phyloP scores from a whole-genome alignment of 2,888 invertebrate species.

The Seladonia tumulorum region DNA sequence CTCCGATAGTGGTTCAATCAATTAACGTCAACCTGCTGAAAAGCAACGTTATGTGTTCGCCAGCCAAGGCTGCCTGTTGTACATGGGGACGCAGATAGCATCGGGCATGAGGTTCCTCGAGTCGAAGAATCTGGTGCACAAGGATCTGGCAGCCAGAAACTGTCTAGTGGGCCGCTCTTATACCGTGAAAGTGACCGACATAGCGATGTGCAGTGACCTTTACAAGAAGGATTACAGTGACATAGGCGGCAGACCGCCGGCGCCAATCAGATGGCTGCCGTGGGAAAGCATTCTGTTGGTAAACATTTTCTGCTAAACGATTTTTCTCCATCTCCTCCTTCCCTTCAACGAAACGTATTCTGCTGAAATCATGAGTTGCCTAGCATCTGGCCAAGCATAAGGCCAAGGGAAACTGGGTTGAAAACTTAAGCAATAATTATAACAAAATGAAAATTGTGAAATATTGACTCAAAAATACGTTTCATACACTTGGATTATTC shows the following conservation, averaged over 20 bases:
- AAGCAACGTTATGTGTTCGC: neutral
- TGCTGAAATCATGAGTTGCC: neutral
- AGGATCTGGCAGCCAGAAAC: slow-evolving; percentile 91
- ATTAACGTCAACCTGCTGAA: slow-evolving; percentile 23
- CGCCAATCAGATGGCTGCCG: slow-evolving; percentile 88
- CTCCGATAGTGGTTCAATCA: neutral
- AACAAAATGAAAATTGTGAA: too few species aligned
- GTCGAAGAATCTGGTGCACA: slow-evolving; percentile 91
- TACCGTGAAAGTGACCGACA: slow-evolving; percentile 87
- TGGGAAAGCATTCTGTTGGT: slow-evolving; percentile 89
- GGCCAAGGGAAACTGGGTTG: too few species aligned
- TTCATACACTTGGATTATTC: too few species aligned
- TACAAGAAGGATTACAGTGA: slow-evolving; percentile 88
- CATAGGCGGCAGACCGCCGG: slow-evolving; percentile 87
- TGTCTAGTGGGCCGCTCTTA: slow-evolving; percentile 87
- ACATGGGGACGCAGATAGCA: slow-evolving; percentile 91
- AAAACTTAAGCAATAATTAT: too few species aligned
- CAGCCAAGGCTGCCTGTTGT: slow-evolving; percentile 89
- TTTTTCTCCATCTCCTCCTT: neutral
- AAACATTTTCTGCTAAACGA: slow-evolving; percentile 56
- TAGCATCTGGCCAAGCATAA: too few species aligned
- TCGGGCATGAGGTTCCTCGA: slow-evolving; percentile 93
- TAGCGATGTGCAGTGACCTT: slow-evolving; percentile 88
- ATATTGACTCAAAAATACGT: too few species aligned
- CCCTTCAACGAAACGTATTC: neutral